Conservation (phyloP, 2,113 vertebrate species). For the Cavia porcellus region DNA sequence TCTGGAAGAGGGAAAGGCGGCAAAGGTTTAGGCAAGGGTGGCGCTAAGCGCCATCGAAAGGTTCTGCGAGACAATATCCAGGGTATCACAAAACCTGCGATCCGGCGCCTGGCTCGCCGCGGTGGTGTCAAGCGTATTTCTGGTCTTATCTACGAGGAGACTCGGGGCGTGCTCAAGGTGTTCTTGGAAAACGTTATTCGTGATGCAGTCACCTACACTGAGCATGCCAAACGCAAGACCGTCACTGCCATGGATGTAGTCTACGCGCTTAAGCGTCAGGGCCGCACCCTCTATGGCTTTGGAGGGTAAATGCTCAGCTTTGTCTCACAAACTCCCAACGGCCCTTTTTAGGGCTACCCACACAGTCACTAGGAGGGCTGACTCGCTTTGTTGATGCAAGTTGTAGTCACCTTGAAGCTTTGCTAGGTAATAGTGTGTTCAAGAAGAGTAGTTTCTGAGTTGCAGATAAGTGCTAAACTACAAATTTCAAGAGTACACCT, state of each 20-base stretch:
- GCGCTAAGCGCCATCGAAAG: conserved; percentile 11
- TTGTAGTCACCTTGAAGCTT: too few relatives aligned
- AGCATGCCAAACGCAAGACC: conserved; percentile 90
- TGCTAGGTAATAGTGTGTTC: too few relatives aligned
- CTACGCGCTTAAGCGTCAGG: conserved; percentile 77
- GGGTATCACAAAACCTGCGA: conserved; percentile 3
- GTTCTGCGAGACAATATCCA: conserved; percentile 64
- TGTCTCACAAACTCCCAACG: not conserved
- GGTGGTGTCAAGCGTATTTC: conserved; percentile 67
- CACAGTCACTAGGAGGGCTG: rapidly evolving
- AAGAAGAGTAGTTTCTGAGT: too few relatives aligned
- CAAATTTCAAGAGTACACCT: too few relatives aligned
- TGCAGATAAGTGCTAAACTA: too few relatives aligned
- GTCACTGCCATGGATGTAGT: conserved; percentile 91
- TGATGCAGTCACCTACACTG: conserved; percentile 79
- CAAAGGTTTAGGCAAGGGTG: not conserved
- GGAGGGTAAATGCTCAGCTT: not conserved
- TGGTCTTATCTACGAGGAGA: conserved; percentile 72
- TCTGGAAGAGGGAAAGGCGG: conserved; percentile 38
- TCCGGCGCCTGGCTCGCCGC: conserved; percentile 43
- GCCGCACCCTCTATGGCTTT: conserved; percentile 80
- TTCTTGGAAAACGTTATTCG: conserved; percentile 75
- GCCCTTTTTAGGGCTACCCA: conserved; percentile 81
- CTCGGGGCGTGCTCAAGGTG: conserved; percentile 63
- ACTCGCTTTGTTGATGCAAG: rapidly evolving